phyloP scores from a whole-genome alignment of 2,888 invertebrate genomes.

The Nymphalis c-album region DNA sequence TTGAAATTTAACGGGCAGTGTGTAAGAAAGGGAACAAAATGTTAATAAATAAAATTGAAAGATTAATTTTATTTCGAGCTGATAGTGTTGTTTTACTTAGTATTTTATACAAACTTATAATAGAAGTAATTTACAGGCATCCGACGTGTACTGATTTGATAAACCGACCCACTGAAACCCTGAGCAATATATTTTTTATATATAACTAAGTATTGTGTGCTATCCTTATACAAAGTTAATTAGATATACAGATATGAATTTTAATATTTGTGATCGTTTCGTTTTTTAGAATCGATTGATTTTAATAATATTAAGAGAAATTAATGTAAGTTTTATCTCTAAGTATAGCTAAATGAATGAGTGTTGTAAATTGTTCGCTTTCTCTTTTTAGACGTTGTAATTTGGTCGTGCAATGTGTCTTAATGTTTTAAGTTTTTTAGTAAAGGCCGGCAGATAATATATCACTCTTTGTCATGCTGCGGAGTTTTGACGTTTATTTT shows the following conservation, averaged over 20 bases:
- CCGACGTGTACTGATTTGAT: slow-evolving; percentile 72
- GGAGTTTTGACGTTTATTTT: too few relatives aligned
- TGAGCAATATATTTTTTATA: slow-evolving; percentile 81
- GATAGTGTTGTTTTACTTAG: slow-evolving; percentile 42
- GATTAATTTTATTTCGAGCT: slow-evolving; percentile 32
- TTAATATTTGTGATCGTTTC: slow-evolving; percentile 71
- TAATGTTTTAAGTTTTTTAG: slow-evolving; percentile 62
- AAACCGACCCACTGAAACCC: slow-evolving; percentile 76
- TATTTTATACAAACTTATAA: slow-evolving; percentile 47
- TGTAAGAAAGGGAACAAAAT: slow-evolving; percentile 53
- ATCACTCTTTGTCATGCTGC: too few relatives aligned
- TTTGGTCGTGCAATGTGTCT: slow-evolving; percentile 65
- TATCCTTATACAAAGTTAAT: slow-evolving; percentile 70
- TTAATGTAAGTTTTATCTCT: slow-evolving; percentile 46
- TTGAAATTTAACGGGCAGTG: slow-evolving; percentile 43
- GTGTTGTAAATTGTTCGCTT: slow-evolving; percentile 72
- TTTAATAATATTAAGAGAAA: slow-evolving; percentile 55
- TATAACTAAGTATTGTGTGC: slow-evolving; percentile 74
- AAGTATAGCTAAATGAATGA: slow-evolving; percentile 53
- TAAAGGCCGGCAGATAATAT: slow-evolving; percentile 37
- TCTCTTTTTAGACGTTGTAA: slow-evolving; percentile 72
- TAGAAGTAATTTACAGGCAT: slow-evolving; percentile 51
- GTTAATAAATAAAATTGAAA: slow-evolving; percentile 40
- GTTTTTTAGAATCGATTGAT: slow-evolving; percentile 62
- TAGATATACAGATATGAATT: slow-evolving; percentile 67